Base-by-base conservation (phyloP, 2,113 vertebrate genomes). In the Podiceps cristatus region DNA sequence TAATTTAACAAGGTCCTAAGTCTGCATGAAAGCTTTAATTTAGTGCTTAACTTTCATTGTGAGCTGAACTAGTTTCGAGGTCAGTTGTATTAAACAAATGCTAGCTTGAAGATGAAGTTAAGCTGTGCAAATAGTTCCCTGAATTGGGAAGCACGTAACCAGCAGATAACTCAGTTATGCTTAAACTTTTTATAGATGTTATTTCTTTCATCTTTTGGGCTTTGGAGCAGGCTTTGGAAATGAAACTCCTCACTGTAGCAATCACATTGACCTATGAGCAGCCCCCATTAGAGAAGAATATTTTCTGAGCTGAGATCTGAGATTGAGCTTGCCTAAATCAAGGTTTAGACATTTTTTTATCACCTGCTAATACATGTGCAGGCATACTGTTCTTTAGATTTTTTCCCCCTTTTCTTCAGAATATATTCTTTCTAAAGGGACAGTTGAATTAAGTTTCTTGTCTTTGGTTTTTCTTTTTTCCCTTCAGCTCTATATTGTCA, bases 91-190 rank as follows among this genome's bases (percentile, higher is more conserved):
- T 78, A 66, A 91, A 90, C 69, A 90, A 87, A 79, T 62, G 73
- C 86, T 62, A 87, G 74, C 52, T 80, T 53, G 56, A 91, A 97
- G 86, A 62, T 3, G 4, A 35, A 82, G 53, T 44, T 93, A 92
- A 96, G 83, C 60, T 94, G 44, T 78, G 77, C 74, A 96, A 97
- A 95, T 87, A 93, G 53, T 50, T 82, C 58, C 56, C 58, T 73
- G 74, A 59, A 88, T 40, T 5, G 28, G 24, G 69, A 69, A 82
- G 71, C 89, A 95, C 8, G 2, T 88, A 95, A 90, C 74, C 81
- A 86, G 62, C 52, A 78, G 88, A 87, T 81, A 97, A 92, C 76
- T 92, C 56, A 42, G 86, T 89, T 81, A 79, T 2, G 10, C 29
- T 72, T 89, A 87, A 93, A 93, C 84, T 91, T 88, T 93, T 90